Base-by-base conservation (phyloP, 2,888 invertebrate species). In the Eristalinus sepulchralis region DNA sequence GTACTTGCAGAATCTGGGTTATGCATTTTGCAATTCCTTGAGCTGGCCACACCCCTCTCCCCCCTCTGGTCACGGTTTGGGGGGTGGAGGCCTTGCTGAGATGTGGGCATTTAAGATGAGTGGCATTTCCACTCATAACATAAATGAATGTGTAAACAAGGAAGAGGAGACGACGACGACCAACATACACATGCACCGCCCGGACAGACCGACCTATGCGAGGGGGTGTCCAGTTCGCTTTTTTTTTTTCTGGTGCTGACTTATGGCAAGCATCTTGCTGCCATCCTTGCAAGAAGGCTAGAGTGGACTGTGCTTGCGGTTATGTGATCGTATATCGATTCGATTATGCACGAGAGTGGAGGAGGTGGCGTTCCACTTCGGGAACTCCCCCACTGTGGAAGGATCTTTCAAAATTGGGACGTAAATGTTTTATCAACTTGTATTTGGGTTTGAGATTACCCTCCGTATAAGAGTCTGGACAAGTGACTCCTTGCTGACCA, bases 1-100 rank as follows among this genome's bases (percentile, higher is more conserved):
- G 68, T 77, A 85, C 85, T 77, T 72, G 76, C 20, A 47, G 53
- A 77, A 85, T 55, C 85, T 82, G 63, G 85, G 82, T 82, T 85
- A 85, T 85, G 82, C 82, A 82, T 82, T 82, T 82, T 82, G 72
- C 59, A 60, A 82, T 70, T 85, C 82, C 85, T 77, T 85, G 77
- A 77, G 85, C n/a, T n/a, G n/a, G n/a, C n/a, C n/a, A n/a, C 72
- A 82, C 63, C 68, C 47, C 47, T 5, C 4, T 6, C 4, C n/a
- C 11, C 36, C 36, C 10, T 4, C 34, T 36, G 1, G 27, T 27
- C 27, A 2, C 5, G 27, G 53, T 47, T 63, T 27, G 27, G 27
- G 27, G 34, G 13, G 20, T 5, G n/a, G 9, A 33, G 33, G 31
- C 39, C 53, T 55, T 72, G 67, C 36, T 55, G 62, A 60, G 53